Evolutionary conservation across 2,113 vertebrate species (phyloP), one percentile per base, ranked within the genome.

Genomic region (Propithecus coquereli): DNA sequence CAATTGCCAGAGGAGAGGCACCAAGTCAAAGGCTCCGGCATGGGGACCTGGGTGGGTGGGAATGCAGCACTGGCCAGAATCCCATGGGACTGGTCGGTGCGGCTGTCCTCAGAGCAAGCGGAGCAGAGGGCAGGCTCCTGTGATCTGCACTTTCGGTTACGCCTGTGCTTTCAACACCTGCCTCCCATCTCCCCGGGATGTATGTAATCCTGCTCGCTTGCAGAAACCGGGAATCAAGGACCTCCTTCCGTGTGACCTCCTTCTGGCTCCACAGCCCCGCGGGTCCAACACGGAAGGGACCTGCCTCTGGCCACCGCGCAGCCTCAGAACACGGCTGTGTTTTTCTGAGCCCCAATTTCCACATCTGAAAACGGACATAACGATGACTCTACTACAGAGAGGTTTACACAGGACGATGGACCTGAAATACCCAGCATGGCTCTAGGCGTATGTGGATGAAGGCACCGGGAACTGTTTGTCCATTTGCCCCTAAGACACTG

Each of bases 401-500:
- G 52, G 37, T 25, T 2, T 13, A 9, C 0, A 0, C 0, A 3
- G 45, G 25, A 18, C 1, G 20, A 25, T 12, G 34, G 20, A 43
- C 18, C 8, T 2, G 4, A 34, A 54, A 27, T 1, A 10, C 37
- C 68, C 37, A 5, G 68, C 4, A 1, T 5, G 5, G 59, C 83
- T 45, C 37, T 9, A 12, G 65, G 73, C 61, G 2, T 23, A 0
- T 1, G n/a, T 11, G 18, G n/a, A 68, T 2, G 16, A 34, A 47
- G 43, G n/a, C 3, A 3, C 9, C 14, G 0, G 63, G 37, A 5
- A 5, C n/a, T 2, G 17, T 5, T 5, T 1, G 9, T 11, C 2
- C 14, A 7, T 25, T 2, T 27, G 40, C 3, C 20, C 16, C 59
- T 30, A 1, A 12, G 3, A 6, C 9, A 1, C 43, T 9, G 14